Base-by-base conservation (phyloP, 2,113 vertebrate genomes). In the Dicerorhinus sumatrensis region DNA sequence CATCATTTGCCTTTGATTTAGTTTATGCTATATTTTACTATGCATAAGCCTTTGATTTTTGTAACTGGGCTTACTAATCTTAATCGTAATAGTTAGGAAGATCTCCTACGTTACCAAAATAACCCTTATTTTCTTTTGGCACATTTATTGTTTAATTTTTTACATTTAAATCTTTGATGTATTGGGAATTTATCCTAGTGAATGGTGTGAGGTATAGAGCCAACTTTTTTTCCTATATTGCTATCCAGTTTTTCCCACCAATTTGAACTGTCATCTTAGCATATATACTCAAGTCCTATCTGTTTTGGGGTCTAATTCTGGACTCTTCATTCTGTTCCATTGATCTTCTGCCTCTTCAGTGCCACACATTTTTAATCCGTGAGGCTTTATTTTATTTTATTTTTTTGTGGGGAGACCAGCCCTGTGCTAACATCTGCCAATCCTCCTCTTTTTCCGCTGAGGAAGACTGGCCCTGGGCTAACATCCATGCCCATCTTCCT, bases 101-200 rank as follows among this genome's bases (percentile, higher is more conserved):
- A n/a, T 65, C 77, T 91, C 86, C 8, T 69, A 67, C 29, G 12
- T 77, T 36, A 91, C 8, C 81, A 70, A 95, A 92, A 75, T 65
- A 83, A 81, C 12, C 27, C 10, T 85, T 85, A 39, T 39, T 89
- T 36, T 94, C 33, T 89, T 86, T 70, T 6, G n/a, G 17, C 33
- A 84, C 33, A 48, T 83, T 65, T 48, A 72, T 54, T 83, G 6
- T 31, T 77, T 76, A n/a, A 67, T 82, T 87, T 82, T 95, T 77
- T 95, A 65, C 33, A 94, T 75, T 86, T 86, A 89, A 70, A 81
- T 82, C 56, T 87, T 89, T 77, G n/a, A n/a, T 62, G 39, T 69
- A 70, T 93, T 92, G 89, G 65, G 36, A 80, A 91, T 56, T 72
- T 93, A 54, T 81, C 65, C 77, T 80, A 39, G 42, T 23, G 25